Conservation (phyloP, 2,797 vertebrate genomes). For the Mionectes olivaceus region DNA sequence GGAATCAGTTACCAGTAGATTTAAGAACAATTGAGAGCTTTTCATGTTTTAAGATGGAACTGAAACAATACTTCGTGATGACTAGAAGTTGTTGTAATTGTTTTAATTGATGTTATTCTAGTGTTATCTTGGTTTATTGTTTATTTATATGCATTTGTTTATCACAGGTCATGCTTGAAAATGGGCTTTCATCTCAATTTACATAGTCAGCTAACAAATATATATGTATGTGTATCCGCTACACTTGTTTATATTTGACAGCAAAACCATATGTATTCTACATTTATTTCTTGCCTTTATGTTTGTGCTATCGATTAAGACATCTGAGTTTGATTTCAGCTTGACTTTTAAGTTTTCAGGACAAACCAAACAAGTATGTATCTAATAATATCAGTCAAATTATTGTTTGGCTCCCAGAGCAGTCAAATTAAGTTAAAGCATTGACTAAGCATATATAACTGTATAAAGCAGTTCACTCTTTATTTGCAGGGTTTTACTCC, state of each 20-base stretch:
- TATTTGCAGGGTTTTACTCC: background rate
- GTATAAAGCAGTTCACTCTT: conserved; percentile 29
- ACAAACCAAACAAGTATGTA: conserved; percentile 67
- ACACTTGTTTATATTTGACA: conserved; percentile 74
- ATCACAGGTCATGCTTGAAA: conserved; percentile 75
- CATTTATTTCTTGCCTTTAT: conserved; percentile 70
- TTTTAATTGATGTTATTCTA: conserved; percentile 80
- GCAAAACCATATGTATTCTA: conserved; percentile 71
- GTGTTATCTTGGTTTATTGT: conserved; percentile 76
- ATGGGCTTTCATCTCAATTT: conserved; percentile 72
- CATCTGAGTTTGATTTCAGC: conserved; percentile 79
- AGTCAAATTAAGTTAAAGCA: conserved; percentile 54
- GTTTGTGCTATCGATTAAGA: conserved; percentile 77
- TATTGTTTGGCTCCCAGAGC: conserved; percentile 61
- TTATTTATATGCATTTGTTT: conserved; percentile 75
- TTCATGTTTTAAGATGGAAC: conserved; percentile 78
- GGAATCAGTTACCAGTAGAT: conserved; percentile 78
- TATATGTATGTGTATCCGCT: conserved; percentile 53
- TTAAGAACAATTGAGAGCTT: conserved; percentile 79
- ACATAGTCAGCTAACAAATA: conserved; percentile 63
- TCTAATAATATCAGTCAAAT: conserved; percentile 73
- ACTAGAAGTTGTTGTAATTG: conserved; percentile 75
- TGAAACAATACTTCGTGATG: conserved; percentile 79
- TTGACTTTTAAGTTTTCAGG: conserved; percentile 75
- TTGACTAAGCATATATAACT: conserved; percentile 43